A percentile compares a stretch with the other conserved stretches of the same genome.
Evolutionary conservation across 2,888 invertebrate species (phyloP).

Genomic region (Caenorhabditis sp.): DNA sequence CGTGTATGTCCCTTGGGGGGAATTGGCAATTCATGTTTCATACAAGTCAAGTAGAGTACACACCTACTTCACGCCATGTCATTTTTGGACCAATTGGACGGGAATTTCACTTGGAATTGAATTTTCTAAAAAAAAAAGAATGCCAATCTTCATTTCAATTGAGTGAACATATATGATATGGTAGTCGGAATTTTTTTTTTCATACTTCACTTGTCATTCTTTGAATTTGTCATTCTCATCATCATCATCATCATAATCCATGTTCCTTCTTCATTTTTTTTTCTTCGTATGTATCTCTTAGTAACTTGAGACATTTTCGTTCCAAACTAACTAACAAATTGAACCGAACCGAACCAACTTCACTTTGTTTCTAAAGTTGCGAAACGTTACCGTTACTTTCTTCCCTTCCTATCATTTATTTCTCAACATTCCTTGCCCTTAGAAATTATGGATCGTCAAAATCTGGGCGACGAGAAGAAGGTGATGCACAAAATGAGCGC

Average conservation of each 20-base stretch:
- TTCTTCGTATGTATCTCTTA: no score
- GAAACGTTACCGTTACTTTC: no score
- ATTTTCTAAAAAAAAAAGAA: no score
- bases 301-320: slow-evolving; percentile 14
- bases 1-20: slow-evolving; percentile 35
- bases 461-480: slow-evolving; percentile 41
- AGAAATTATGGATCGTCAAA: slow-evolving; percentile 32
- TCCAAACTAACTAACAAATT: no score
- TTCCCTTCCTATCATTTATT: no score
- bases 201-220: neutral
- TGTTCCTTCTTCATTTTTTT: neutral
- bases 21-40: slow-evolving; percentile 47
- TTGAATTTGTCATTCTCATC: neutral
- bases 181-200: neutral
- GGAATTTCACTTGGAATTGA: no score
- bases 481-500: slow-evolving; percentile 66
- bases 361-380: slow-evolving; percentile 10
- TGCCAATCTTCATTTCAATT: no score
- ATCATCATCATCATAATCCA: slow-evolving; percentile 17
- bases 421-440: no score
- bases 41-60: neutral
- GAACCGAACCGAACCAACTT: no score
- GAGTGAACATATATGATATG: slow-evolving; percentile 1
- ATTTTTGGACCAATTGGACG: no score
- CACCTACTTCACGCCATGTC: neutral